Evolutionary conservation across 2,113 vertebrate species (phyloP).

Genomic region (Hymenochirus boettgeri): DNA sequence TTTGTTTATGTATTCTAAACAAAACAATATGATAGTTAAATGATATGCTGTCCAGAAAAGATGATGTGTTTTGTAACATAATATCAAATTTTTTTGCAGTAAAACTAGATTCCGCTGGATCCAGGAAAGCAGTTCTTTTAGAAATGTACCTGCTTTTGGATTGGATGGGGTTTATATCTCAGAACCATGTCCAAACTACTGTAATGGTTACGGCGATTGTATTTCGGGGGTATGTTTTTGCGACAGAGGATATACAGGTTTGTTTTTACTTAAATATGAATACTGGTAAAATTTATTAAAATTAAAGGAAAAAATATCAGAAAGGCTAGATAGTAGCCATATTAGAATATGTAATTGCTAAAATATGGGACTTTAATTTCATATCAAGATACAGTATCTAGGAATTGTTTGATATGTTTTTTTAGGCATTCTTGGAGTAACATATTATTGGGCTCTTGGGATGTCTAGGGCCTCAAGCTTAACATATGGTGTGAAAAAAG

Average conservation of each 20-base stretch:
- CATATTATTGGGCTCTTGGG: conserved; percentile 33
- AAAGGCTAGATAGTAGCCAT: too few species aligned
- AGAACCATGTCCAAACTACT: conserved; percentile 89
- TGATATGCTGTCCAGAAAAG: too few species aligned
- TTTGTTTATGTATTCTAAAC: too few species aligned
- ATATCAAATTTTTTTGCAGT: conserved; percentile 67
- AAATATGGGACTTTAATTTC: too few species aligned
- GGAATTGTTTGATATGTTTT: conserved; percentile 50
- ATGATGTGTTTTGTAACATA: too few species aligned
- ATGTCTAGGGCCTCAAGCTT: conserved; percentile 45
- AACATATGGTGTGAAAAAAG: conserved; percentile 46
- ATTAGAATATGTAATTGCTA: too few species aligned
- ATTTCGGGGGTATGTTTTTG: conserved; percentile 96
- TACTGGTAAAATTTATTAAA: neutral
- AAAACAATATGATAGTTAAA: too few species aligned
- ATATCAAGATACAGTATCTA: conserved; percentile 6
- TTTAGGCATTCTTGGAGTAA: conserved; percentile 41
- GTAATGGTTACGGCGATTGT: conserved; percentile 90
- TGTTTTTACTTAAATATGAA: conserved; percentile 12
- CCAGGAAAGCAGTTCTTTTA: conserved; percentile 87
- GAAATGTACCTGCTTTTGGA: conserved; percentile 80
- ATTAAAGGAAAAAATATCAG: too few species aligned
- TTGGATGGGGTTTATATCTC: conserved; percentile 94
- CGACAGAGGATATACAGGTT: conserved; percentile 92
- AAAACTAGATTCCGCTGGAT: conserved; percentile 98